Conservation (phyloP, 1,140 invertebrate genomes). For the Lysiphlebus fabarum region DNA sequence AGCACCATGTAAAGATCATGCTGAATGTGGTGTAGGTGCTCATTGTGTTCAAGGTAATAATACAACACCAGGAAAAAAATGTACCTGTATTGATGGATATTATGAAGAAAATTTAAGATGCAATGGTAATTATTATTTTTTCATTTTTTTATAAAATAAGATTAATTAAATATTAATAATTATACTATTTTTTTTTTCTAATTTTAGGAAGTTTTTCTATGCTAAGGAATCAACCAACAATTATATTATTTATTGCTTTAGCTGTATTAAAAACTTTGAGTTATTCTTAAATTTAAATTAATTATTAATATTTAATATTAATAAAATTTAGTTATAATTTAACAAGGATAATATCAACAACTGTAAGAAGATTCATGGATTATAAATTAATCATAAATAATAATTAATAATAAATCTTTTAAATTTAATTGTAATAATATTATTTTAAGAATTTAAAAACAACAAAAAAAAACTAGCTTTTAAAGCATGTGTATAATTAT, state of each 20-base stretch:
- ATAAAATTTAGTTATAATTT: background rate
- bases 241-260: background rate
- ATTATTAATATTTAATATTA: slow-evolving; percentile 4
- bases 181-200: too few relatives aligned
- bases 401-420: background rate
- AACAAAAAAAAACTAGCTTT: too few relatives aligned
- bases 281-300: slow-evolving; percentile 8
- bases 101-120: slow-evolving; percentile 44
- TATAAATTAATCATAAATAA: background rate
- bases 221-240: background rate
- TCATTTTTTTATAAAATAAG: too few relatives aligned
- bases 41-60: slow-evolving; percentile 41
- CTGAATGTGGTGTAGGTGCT: slow-evolving; percentile 48
- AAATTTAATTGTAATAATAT: too few relatives aligned
- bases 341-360: background rate
- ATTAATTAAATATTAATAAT: too few relatives aligned
- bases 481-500: too few relatives aligned
- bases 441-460: too few relatives aligned
- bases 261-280: background rate
- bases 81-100: slow-evolving; percentile 48
- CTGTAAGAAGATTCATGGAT: background rate
- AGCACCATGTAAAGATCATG: slow-evolving; percentile 42
- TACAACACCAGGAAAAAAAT: slow-evolving; percentile 42
- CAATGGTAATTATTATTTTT: too few relatives aligned
- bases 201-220: slow-evolving; percentile 24